A percentile compares a stretch with the other conserved stretches of the same genome.
phyloP scores from a whole-genome alignment of 1,140 invertebrate species.

The Drepana arcuata region DNA sequence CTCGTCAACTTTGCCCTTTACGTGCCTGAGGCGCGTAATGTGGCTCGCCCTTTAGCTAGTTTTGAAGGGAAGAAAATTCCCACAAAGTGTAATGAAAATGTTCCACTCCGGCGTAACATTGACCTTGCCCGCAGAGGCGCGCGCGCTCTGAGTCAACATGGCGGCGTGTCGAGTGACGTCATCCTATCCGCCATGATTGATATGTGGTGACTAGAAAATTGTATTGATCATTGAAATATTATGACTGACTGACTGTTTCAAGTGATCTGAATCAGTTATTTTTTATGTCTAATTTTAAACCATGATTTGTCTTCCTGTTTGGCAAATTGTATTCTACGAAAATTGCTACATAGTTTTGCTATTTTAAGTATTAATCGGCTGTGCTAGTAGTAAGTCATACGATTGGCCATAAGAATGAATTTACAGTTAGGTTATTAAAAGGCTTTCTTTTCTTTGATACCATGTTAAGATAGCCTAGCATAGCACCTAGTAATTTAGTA shows the following conservation, averaged over 20 bases:
- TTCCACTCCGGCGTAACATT: constrained; percentile 13
- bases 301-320: background rate
- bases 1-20: no score
- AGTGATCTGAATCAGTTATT: no score
- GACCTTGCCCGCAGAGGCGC: constrained; percentile 23
- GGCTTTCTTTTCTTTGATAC: no score
- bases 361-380: background rate
- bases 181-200: constrained; percentile 4
- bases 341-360: background rate
- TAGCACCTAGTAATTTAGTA: no score
- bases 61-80: background rate
- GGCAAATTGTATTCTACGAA: background rate
- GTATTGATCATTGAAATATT: background rate
- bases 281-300: background rate
- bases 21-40: no score
- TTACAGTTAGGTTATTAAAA: no score
- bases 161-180: constrained; percentile 11
- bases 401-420: no score
- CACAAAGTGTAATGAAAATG: constrained; percentile 1
- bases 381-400: no score
- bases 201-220: background rate
- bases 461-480: no score
- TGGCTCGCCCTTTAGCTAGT: background rate
- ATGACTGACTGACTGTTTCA: background rate
- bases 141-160: constrained; percentile 10